phyloP scores from a whole-genome alignment of 2,797 vertebrate genomes.

The Pseudochaenichthys georgianus region DNA sequence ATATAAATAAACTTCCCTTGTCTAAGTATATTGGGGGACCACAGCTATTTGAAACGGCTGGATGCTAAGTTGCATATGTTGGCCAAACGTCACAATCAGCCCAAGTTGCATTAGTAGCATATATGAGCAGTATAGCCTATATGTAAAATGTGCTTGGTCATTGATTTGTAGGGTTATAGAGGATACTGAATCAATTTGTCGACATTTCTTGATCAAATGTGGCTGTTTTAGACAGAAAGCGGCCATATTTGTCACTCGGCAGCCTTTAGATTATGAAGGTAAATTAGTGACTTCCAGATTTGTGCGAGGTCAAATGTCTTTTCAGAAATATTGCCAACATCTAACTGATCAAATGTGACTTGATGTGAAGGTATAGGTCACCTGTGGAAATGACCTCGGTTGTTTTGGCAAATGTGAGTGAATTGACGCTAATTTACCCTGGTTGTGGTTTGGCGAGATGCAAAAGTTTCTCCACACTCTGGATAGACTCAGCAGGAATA shows the following conservation, averaged over 20 bases:
- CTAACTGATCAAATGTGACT: neutral
- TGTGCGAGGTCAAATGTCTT: conserved; percentile 41
- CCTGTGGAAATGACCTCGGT: neutral
- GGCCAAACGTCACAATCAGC: too few species aligned
- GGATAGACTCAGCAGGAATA: conserved; percentile 30
- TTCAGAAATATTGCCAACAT: neutral
- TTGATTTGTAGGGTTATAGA: too few species aligned
- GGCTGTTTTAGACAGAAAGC: too few species aligned
- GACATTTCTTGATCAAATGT: too few species aligned
- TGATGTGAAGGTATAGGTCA: neutral
- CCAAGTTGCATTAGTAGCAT: too few species aligned
- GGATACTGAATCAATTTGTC: too few species aligned
- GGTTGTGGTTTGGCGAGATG: neutral
- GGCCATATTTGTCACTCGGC: neutral
- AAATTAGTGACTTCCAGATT: conserved; percentile 62
- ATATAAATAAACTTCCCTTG: too few species aligned
- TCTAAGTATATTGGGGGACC: too few species aligned
- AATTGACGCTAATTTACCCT: neutral
- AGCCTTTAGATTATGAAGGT: conserved; percentile 23
- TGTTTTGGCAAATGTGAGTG: neutral
- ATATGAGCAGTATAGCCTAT: too few species aligned
- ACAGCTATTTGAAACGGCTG: too few species aligned
- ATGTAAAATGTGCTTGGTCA: too few species aligned
- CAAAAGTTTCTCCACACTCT: conserved; percentile 1
- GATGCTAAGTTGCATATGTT: too few species aligned